phyloP scores from a whole-genome alignment of 2,113 vertebrate genomes.

The Vireo altiloquus region DNA sequence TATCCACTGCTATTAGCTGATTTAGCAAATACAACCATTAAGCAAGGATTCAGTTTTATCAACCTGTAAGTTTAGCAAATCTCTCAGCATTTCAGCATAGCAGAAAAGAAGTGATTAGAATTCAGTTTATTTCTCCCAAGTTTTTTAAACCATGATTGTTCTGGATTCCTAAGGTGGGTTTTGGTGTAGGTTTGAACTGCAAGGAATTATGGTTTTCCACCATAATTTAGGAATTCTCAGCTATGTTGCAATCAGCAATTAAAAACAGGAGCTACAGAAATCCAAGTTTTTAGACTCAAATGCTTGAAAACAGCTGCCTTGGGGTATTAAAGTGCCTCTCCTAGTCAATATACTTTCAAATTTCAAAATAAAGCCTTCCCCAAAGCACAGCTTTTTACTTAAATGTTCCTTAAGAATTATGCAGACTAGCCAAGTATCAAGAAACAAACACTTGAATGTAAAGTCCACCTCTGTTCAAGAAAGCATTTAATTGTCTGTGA shows the following conservation, averaged over 20 bases:
- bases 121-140: not conserved
- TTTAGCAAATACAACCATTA: not conserved
- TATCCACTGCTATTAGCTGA: not conserved
- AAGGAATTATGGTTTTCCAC: not conserved
- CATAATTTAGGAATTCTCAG: not conserved
- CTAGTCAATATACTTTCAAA: not conserved
- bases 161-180: not conserved
- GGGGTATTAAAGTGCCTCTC: not conserved
- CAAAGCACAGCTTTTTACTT: not conserved
- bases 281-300: not conserved
- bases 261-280: not conserved
- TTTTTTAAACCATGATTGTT: not conserved
- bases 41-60: not conserved
- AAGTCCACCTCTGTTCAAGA: not conserved
- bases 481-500: not conserved
- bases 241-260: not conserved
- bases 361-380: not conserved
- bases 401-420: not conserved
- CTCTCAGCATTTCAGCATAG: constrained; percentile 2
- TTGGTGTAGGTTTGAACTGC: not conserved
- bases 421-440: not conserved
- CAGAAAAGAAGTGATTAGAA: not conserved
- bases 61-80: constrained; percentile 18
- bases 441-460: not conserved
- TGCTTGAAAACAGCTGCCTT: not conserved